Base-by-base conservation (phyloP, 2,113 vertebrate genomes). In the Isichthys henryi region DNA sequence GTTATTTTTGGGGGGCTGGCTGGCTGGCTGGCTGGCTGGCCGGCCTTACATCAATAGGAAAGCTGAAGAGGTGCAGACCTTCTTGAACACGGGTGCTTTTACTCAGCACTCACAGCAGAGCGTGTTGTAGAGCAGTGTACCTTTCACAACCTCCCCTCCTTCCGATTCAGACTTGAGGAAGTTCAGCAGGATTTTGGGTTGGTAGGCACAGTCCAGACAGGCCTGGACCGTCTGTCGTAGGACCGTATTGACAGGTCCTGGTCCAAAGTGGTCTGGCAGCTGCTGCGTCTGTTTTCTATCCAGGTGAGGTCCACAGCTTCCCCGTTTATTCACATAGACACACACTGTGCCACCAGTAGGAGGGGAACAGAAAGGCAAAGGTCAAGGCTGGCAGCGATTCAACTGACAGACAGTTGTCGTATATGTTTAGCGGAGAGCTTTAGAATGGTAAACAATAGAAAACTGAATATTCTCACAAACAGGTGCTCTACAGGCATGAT, bases 291-390 rank as follows among this genome's bases (percentile, higher is more conserved):
- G 97, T 92, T 97, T 98, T 89, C 97, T 96, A 95, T 99, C 97
- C 95, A 99, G 93, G 90, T 98, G 96, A 83, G 97, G 97, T 2
- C 98, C 98, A 52, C 95, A 96, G 95, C 97, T 96, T 83, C 97
- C 98, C 58, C 97, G 96, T 92, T 99, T 99, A 91, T 99, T 98
- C 92, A 99, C 95, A 70, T 99, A 99, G 82, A 99, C 98, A 90
- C 98, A 99, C 91, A 99, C 98, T 99, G 94, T 88, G 93, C 91
- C 56, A 21, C 21, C 35, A n/a, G 27, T 1, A 15, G 23, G 7
- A 89, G 90, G 88, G 35, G 49, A 27, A 43, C 27, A 43, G 31
- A 11, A 27, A 23, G 21, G 39, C 39, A 17, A 9, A 21, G n/a
- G n/a, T 74, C 8, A 35, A 66, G 53, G 35, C 4, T 3, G 82